Percentiles rank a stretch among this genome's conserved stretches.
Evolutionary conservation across 2,797 vertebrate species (phyloP).

Genomic region (Anomalospiza imberbis): DNA sequence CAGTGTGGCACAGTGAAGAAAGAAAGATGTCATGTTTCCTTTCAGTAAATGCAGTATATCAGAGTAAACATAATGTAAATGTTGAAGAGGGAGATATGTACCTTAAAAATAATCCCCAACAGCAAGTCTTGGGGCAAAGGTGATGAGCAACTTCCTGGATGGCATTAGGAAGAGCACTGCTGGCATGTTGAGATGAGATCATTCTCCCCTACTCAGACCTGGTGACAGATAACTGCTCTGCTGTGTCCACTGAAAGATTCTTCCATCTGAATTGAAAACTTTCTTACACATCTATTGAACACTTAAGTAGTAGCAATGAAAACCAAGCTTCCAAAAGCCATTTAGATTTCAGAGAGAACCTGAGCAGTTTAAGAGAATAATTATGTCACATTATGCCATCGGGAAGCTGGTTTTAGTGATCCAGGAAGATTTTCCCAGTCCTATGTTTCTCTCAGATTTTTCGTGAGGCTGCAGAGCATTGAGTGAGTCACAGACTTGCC

Average conservation of each 20-base stretch:
- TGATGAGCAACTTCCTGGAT: fast-evolving
- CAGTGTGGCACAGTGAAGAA: background rate
- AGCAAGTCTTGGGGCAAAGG: background rate
- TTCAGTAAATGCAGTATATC: background rate
- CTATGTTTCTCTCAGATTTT: background rate
- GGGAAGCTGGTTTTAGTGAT: background rate
- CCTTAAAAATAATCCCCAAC: background rate
- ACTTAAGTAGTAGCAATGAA: background rate
- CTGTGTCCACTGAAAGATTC: background rate
- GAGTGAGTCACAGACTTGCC: background rate
- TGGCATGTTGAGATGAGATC: background rate
- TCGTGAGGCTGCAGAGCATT: background rate
- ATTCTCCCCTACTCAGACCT: background rate
- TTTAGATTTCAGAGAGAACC: background rate
- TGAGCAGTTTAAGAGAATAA: background rate
- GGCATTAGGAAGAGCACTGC: background rate
- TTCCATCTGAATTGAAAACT: background rate
- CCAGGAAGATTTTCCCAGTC: background rate
- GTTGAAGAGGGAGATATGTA: background rate
- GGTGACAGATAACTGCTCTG: background rate
- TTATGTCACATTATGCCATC: fast-evolving
- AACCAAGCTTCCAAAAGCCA: background rate
- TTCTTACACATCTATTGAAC: background rate
- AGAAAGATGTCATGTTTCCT: background rate
- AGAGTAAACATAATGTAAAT: background rate